phyloP scores from a whole-genome alignment of 1,140 invertebrate genomes.

The Planococcus citri region DNA sequence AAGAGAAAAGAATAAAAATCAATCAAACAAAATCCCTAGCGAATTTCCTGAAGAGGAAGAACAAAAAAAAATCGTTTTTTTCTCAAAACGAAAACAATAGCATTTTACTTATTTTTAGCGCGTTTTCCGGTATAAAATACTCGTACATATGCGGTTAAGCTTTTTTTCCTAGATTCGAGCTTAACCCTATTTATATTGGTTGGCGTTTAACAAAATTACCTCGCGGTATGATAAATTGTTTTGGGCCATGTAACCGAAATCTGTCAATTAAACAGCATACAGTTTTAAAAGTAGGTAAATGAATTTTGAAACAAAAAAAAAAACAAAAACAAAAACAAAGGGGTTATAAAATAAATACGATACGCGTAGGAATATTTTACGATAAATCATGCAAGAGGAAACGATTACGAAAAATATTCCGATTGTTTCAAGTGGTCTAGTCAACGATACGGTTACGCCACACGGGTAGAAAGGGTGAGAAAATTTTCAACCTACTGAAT shows the following conservation, averaged over 20 bases:
- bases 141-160: no score
- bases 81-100: no score
- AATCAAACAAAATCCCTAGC: no score
- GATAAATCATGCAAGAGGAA: neutral
- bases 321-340: no score
- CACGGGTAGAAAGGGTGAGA: neutral
- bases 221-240: neutral
- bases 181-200: neutral
- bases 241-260: conserved; percentile 1
- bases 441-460: neutral
- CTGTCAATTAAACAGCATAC: neutral
- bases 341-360: no score
- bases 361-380: neutral
- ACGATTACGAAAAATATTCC: neutral
- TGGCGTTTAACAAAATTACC: neutral
- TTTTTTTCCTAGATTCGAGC: neutral
- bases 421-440: neutral
- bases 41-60: no score
- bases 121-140: no score
- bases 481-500: neutral
- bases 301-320: no score
- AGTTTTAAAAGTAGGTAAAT: neutral
- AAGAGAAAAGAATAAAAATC: no score
- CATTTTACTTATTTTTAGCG: no score
- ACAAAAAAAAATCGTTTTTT: no score